phyloP scores from a whole-genome alignment of 2,113 vertebrate genomes.

The Callionymus lyra region DNA sequence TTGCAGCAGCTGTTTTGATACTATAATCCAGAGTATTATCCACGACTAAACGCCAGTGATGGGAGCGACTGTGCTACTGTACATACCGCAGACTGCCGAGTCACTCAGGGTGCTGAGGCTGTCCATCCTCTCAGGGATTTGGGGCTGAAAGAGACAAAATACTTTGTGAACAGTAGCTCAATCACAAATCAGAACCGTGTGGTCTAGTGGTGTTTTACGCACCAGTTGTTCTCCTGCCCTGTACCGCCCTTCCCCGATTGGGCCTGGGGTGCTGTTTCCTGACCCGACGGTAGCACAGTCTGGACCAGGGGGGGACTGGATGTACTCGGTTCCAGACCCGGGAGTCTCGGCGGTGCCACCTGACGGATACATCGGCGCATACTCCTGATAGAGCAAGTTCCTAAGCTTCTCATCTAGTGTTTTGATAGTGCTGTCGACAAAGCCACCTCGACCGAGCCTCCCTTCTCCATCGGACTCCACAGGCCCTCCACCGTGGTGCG shows the following conservation, averaged over 20 bases:
- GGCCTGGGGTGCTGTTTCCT: conserved; percentile 30
- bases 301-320: conserved; percentile 64
- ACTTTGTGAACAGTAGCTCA: conserved; percentile 1
- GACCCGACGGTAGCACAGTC: conserved; percentile 64
- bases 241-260: conserved; percentile 46
- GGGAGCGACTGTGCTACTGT: conserved; percentile 3
- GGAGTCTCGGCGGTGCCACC: conserved; percentile 74
- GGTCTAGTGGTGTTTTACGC: conserved; percentile 2
- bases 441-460: conserved; percentile 77
- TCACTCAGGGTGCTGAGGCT: conserved; percentile 70
- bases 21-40: no score
- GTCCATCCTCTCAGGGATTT: conserved; percentile 72
- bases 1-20: no score
- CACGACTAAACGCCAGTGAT: no score
- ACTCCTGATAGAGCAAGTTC: conserved; percentile 93
- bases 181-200: not conserved
- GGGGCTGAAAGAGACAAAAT: conserved; percentile 50
- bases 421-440: conserved; percentile 92
- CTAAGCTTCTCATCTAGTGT: conserved; percentile 92
- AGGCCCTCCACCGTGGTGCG: conserved; percentile 52
- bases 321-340: conserved; percentile 71
- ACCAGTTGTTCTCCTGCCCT: conserved; percentile 68
- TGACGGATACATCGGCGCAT: conserved; percentile 78
- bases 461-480: conserved; percentile 84
- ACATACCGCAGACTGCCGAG: conserved; percentile 66